Evolutionary conservation across 2,113 vertebrate species (phyloP), one percentile per base, ranked within the genome.

Genomic region (Macroglossus sobrinus): DNA sequence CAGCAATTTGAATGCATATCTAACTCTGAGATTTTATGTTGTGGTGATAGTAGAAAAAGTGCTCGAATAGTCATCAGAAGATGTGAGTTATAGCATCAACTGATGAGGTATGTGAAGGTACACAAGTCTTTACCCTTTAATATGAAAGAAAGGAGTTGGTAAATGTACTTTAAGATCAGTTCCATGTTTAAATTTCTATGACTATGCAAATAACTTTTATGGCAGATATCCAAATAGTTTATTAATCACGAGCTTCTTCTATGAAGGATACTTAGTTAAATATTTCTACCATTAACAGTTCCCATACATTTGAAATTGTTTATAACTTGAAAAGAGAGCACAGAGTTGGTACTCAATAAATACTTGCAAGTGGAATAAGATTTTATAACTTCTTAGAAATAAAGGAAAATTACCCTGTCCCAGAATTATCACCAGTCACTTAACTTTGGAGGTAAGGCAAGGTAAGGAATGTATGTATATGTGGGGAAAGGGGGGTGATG

Each of bases 361-460:
- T 86, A 33, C 50, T 43, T 68, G 8, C 3, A 84, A 79, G 21
- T n/a, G 35, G 43, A 95, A 91, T 71, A 63, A 53, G 74, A 78
- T 74, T 92, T 76, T 84, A 74, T 47, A 93, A 75, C 22, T 78
- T 69, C 24, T 75, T 59, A 90, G 64, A 93, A 94, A 79, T 43
- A 93, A 71, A 79, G 84, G 55, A 75, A 79, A 75, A 7, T 63
- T 76, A 40, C 74, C 57, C 55, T 71, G 21, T 57, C 24, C n/a
- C 22, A 61, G 50, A 90, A 86, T 3, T 50, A 71, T 75, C 10
- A 80, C 22, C 22, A 72, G 35, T 35, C 33, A 91, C 21, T 59
- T 68, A 53, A 84, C 26, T 55, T 61, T 28, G 40, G 40, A 30
- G 16, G 2, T 45, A 2, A 33, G 24, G 11, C 68, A 96, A 92